Evolutionary conservation across 2,797 vertebrate genomes (phyloP).

Genomic region (Peromyscus nudipes): DNA sequence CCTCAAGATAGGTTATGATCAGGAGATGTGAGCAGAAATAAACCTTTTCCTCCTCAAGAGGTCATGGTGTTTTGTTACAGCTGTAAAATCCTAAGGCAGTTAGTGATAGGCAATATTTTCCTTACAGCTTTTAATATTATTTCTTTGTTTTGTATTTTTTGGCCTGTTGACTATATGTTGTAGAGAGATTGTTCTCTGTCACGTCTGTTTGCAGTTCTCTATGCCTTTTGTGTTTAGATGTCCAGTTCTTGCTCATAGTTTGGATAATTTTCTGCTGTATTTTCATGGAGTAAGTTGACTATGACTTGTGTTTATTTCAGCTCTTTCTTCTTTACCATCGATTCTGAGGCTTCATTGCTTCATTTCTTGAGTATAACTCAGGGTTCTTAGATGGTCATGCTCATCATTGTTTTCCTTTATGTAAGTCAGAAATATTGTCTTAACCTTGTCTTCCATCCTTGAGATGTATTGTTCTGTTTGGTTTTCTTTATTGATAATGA

Average conservation of each 20-base stretch:
- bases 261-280: not conserved
- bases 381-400: not conserved
- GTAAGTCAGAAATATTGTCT: not conserved
- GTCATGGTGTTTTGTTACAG: not conserved
- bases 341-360: not conserved
- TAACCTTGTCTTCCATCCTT: not conserved
- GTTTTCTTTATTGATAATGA: not conserved
- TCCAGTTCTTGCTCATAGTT: not conserved
- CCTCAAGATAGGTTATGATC: not conserved
- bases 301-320: not conserved
- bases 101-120: not conserved
- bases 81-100: not conserved
- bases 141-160: not conserved
- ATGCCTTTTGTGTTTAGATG: not conserved
- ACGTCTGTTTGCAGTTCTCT: not conserved
- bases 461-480: not conserved
- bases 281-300: not conserved
- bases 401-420: not conserved
- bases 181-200: not conserved
- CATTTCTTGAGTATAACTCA: not conserved
- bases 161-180: not conserved
- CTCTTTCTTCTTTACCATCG: not conserved
- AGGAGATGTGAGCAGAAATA: not conserved
- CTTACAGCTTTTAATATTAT: too few relatives aligned
- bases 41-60: not conserved